Base-by-base conservation (phyloP, 2,888 invertebrate genomes). In the Xestoiulus laeticollis region DNA sequence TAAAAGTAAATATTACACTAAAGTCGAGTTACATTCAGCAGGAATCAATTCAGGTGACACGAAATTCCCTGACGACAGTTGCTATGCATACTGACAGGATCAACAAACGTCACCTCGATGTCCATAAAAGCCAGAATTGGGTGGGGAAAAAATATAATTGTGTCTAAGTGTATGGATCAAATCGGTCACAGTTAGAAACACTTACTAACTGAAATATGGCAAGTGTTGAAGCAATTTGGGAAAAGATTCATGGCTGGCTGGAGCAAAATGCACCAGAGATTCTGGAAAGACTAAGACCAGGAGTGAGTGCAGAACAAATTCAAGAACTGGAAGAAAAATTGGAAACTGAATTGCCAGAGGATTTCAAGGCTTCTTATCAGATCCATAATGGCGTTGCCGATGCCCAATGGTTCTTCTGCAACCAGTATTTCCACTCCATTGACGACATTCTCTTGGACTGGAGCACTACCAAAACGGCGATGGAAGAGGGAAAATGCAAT, bases 291-390 rank as follows among this genome's bases (percentile, higher is more conserved):
- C 82, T 82, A 19, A 82, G 82, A 30, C 30, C 82, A 12, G 82
- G 82, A 5, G 82, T n/a, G 1, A 82, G 1, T 8, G 2, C 82
- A 2, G 82, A 82, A n/a, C 82, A 82, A n/a, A 82, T 82, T n/a
- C 82, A 82, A 82, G 30, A 82, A 14, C n/a, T 82, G 16, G 82
- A 82, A 82, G 82, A 82, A 82, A 82, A 82, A n/a, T n/a, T 26
- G 26, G 30, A 82, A n/a, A 32, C 32, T 1, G 22, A 82, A n/a
- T 19, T 82, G 10, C 82, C 82, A 82, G 30, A 82, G 82, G 26
- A 32, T 82, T 82, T 82, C 82, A 82, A 82, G 32, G 82, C 82
- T n/a, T 82, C 82, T 14, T 82, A 82, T 19, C 32, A 8, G 12
- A 82, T 82, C 22, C 82, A 82, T 19, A 82, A 82, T 32, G 82